These are phyloP conservation scores for Neria commutata DNA, from an alignment of 2,888 invertebrate species.

Conservation along the genomic window DNA sequence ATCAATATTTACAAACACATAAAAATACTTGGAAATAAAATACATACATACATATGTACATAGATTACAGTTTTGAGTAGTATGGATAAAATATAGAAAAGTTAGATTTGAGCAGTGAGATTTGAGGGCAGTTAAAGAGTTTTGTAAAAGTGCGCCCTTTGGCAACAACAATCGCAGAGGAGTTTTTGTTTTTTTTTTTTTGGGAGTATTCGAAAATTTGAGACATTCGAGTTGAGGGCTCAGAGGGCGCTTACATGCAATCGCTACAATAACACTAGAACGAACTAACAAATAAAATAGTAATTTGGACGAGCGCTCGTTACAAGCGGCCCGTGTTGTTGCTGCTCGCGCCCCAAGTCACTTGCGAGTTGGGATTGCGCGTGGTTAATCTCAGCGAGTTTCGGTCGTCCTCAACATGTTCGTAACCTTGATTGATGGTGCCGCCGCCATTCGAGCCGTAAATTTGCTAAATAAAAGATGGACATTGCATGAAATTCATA, in stretches of 20 bases:
- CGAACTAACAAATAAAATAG: slow-evolving; percentile 2
- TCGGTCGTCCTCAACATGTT: slow-evolving; percentile 72
- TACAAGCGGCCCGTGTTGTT: slow-evolving; percentile 60
- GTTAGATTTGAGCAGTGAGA: background rate
- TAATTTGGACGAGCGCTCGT: slow-evolving; percentile 6
- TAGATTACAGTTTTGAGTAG: background rate
- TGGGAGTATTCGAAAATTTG: too few species aligned
- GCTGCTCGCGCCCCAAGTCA: slow-evolving; percentile 65
- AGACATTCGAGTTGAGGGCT: background rate
- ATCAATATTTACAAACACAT: slow-evolving; percentile 29
- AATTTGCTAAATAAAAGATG: slow-evolving; percentile 41
- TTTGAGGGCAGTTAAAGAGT: background rate
- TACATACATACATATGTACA: too few species aligned
- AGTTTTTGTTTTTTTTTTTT: too few species aligned
- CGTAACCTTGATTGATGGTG: slow-evolving; percentile 79
- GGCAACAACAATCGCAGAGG: too few species aligned
- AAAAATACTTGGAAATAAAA: too few species aligned
- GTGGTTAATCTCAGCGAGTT: slow-evolving; percentile 77
- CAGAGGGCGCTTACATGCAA: background rate
- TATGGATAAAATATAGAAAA: background rate
- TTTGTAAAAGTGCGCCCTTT: background rate
- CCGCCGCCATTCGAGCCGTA: slow-evolving; percentile 67
- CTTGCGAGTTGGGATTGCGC: slow-evolving; percentile 65
- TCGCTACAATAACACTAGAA: background rate
- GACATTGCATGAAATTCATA: background rate